These are phyloP conservation scores for Mechanitis mazaeus DNA, from an alignment of 2,888 invertebrate genomes.

Conservation along the genomic window DNA sequence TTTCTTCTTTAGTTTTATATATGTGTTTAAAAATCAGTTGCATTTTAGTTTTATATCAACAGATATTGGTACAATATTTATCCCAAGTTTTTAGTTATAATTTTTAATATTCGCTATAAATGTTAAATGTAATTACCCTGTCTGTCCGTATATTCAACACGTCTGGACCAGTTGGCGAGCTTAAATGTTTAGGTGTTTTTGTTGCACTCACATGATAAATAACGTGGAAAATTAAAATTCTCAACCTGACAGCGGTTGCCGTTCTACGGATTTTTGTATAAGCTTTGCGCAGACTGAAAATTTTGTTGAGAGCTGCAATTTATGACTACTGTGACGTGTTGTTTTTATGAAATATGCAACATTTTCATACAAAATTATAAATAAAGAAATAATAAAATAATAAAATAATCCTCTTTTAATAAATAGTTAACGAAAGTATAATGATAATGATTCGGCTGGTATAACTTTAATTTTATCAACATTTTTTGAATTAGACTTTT, in stretches of 20 bases:
- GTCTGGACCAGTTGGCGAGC: constrained; percentile 14
- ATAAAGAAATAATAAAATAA: no score
- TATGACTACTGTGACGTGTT: constrained; percentile 5
- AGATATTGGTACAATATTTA: no score
- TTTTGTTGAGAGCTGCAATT: constrained; percentile 5
- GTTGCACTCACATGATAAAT: constrained; percentile 49
- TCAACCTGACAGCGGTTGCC: constrained; percentile 25
- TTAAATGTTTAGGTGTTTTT: constrained; percentile 14
- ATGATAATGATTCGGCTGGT: no score
- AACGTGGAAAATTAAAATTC: constrained; percentile 51
- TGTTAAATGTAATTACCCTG: constrained; percentile 11
- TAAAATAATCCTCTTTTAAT: no score
- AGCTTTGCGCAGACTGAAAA: constrained; percentile 2
- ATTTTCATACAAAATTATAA: no score
- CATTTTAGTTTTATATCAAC: no score
- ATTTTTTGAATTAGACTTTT: no score
- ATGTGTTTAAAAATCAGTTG: no score
- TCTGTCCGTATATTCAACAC: constrained; percentile 13
- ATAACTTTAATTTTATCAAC: no score
- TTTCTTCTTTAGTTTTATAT: not conserved
- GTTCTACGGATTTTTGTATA: constrained; percentile 12
- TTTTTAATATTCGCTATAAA: not conserved
- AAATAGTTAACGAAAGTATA: no score
- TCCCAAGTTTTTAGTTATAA: not conserved
- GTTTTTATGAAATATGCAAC: not conserved